Base-by-base conservation (phyloP, 2,113 vertebrate genomes). In the Bubo scandiacus region DNA sequence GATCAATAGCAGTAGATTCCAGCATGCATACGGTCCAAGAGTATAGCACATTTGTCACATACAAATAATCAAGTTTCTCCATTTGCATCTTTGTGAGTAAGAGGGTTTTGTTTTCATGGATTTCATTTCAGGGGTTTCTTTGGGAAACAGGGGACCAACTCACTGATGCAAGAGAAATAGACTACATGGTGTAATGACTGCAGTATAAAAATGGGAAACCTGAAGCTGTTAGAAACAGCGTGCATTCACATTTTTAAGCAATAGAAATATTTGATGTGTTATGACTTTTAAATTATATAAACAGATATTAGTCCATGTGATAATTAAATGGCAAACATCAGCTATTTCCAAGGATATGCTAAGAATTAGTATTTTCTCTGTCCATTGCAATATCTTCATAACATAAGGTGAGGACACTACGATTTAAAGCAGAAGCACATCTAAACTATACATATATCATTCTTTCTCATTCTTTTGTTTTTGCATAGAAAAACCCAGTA, bases 401-500 rank as follows among this genome's bases (percentile, higher is more conserved):
- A 38, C 12, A 15, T 40, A 43, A 71, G 4, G 12, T 21, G 6
- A 34, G 6, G 12, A 52, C 8, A 47, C 2, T 14, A 75, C 0
- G 9, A 43, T 58, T 81, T 84, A 47, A 77, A 66, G 26, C 21
- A 65, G 30, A 61, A 72, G 4, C 15, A 47, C 30, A 47, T 54
- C 63, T 90, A 36, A 59, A 67, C 8, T 52, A 16, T 15, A 15
- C 6, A 5, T 25, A n/a, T 19, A 42, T 32, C 2, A 73, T 54
- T 52, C 10, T 59, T 73, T 57, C 71, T 58, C 4, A 36, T 63
- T 65, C 3, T 66, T 70, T 66, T 26, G 1, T 26, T 1, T 72
- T 73, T 74, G 51, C 4, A 1, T 13, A 49, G 38, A 23, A 70
- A 81, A 79, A 10, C 1, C 0, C 8, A 11, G 7, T 51, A 70